Percentiles rank a stretch among this genome's conserved stretches.
Conservation (phyloP, 2,113 vertebrate species). For the Mormyrus lacerda region DNA sequence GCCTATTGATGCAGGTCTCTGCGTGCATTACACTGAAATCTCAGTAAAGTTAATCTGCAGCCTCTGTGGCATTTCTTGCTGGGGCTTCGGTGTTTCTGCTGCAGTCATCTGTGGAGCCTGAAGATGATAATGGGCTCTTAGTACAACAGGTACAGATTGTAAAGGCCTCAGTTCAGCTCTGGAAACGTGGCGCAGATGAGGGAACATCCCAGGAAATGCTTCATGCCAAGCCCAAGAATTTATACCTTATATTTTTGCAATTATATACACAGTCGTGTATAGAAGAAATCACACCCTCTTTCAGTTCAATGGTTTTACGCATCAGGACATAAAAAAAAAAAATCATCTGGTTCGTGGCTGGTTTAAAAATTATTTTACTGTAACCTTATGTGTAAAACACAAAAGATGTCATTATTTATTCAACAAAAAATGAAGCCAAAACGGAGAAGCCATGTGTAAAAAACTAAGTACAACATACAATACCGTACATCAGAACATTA, state of each 20-base stretch:
- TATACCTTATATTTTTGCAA: neutral
- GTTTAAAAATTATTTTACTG: no score
- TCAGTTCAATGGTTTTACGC: no score
- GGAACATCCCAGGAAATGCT: neutral
- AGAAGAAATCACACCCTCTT: no score
- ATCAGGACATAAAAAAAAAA: no score
- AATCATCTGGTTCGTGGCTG: no score
- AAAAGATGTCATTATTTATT: no score
- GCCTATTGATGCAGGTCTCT: neutral
- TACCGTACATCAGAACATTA: no score
- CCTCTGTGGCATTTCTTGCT: neutral
- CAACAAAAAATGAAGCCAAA: no score
- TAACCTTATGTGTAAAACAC: no score
- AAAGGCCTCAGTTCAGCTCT: neutral
- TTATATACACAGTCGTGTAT: neutral
- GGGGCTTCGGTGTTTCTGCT: neutral
- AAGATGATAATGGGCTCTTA: neutral
- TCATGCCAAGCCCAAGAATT: neutral
- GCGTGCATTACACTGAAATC: neutral
- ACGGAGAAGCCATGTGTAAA: no score
- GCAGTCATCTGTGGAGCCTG: neutral
- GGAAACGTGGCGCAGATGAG: neutral
- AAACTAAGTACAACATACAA: no score
- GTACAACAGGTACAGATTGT: neutral
- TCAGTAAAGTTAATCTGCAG: neutral